These are phyloP conservation scores for Nylanderia fulva DNA, from an alignment of 1,140 invertebrate genomes.

Conservation along the genomic window DNA sequence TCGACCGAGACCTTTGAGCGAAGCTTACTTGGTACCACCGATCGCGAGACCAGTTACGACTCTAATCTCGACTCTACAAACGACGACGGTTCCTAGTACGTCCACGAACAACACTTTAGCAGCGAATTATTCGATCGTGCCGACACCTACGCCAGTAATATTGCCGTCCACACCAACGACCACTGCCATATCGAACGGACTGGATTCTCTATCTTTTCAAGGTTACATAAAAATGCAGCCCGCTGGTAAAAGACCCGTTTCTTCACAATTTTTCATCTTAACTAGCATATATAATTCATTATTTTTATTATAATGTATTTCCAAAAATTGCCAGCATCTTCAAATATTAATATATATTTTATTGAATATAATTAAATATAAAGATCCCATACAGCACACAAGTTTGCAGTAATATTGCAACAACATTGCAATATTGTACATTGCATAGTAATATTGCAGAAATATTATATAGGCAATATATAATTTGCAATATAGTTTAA, in stretches of 20 bases:
- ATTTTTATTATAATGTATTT: not conserved
- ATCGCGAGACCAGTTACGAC: slow-evolving; percentile 83
- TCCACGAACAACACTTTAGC: slow-evolving; percentile 76
- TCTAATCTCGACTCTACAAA: slow-evolving; percentile 69
- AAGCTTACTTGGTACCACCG: slow-evolving; percentile 86
- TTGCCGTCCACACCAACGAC: slow-evolving; percentile 69
- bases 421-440: no score
- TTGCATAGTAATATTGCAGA: no score
- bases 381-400: no score
- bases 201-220: slow-evolving; percentile 82
- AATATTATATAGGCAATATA: no score
- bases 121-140: slow-evolving; percentile 85
- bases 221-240: slow-evolving; percentile 87
- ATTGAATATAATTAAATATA: no score
- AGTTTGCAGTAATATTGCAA: no score
- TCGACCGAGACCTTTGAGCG: slow-evolving; percentile 85
- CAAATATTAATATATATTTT: not conserved
- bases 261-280: not conserved
- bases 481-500: no score
- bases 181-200: slow-evolving; percentile 67
- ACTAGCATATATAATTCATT: not conserved
- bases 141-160: slow-evolving; percentile 79
- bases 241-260: slow-evolving; percentile 75
- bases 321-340: not conserved
- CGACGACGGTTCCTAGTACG: slow-evolving; percentile 66